These are phyloP conservation scores for Lingula anatina DNA, from an alignment of 2,888 invertebrate species.

Conservation along the genomic window DNA sequence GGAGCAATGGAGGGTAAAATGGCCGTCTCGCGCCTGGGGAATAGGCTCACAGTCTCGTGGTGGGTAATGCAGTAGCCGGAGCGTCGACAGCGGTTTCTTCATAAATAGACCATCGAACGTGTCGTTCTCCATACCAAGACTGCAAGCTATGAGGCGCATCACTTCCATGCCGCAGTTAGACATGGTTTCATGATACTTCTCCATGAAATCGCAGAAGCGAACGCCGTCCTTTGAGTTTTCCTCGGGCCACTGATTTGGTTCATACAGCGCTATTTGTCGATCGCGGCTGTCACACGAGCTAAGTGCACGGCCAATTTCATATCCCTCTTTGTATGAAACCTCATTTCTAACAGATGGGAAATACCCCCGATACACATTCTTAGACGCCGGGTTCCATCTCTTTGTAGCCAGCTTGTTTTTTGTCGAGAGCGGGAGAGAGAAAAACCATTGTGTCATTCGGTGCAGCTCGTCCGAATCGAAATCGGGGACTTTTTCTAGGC, in stretches of 20 bases:
- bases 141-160: constrained; percentile 20
- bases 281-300: too few relatives aligned
- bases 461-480: constrained; percentile 18
- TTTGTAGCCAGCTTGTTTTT: too few relatives aligned
- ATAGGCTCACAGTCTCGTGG: constrained; percentile 19
- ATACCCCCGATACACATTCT: constrained; percentile 25
- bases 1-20: constrained; percentile 20
- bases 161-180: constrained; percentile 19
- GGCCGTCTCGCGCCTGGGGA: constrained; percentile 17
- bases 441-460: constrained; percentile 21
- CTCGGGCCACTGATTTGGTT: constrained; percentile 24
- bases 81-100: constrained; percentile 22
- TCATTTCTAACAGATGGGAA: constrained; percentile 22
- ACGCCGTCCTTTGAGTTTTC: too few relatives aligned
- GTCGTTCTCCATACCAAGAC: constrained; percentile 22
- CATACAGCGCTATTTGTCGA: constrained; percentile 20
- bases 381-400: constrained; percentile 18
- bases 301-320: constrained; percentile 19
- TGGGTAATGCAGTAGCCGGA: constrained; percentile 28
- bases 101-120: constrained; percentile 22
- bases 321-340: constrained; percentile 26
- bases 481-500: constrained; percentile 21
- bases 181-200: constrained; percentile 12
- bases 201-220: constrained; percentile 18
- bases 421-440: constrained; percentile 14